Evolutionary conservation across 2,888 invertebrate species (phyloP).

Genomic region (Catocala nupta): DNA sequence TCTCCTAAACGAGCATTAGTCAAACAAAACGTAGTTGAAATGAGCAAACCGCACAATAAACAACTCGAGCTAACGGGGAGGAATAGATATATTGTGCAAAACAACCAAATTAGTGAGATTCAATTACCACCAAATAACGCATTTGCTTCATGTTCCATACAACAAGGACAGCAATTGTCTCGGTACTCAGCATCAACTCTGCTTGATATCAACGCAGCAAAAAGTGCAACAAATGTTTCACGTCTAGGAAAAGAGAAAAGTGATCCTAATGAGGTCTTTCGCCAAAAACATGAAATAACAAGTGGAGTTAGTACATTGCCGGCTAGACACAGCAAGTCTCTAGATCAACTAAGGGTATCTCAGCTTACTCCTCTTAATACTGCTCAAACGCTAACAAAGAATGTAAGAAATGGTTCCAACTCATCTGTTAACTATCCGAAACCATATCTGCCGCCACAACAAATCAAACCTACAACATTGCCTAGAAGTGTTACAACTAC

Average conservation of each 20-base stretch:
- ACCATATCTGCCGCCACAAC: conserved; percentile 76
- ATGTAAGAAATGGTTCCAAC: conserved; percentile 75
- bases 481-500: conserved; percentile 83
- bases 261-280: conserved; percentile 69
- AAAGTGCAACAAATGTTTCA: conserved; percentile 65
- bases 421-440: conserved; percentile 82
- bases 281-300: conserved; percentile 77
- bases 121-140: conserved; percentile 79
- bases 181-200: conserved; percentile 88
- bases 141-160: conserved; percentile 78
- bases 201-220: conserved; percentile 77
- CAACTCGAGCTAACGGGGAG: conserved; percentile 82
- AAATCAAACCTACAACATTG: conserved; percentile 81
- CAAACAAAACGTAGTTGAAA: conserved; percentile 80
- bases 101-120: conserved; percentile 85
- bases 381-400: conserved; percentile 72
- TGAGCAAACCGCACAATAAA: conserved; percentile 77
- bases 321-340: conserved; percentile 93
- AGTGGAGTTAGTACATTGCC: conserved; percentile 88
- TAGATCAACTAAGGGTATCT: conserved; percentile 91
- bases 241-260: conserved; percentile 69
- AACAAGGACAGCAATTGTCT: conserved; percentile 83
- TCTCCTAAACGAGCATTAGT: conserved; percentile 82
- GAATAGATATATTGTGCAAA: conserved; percentile 84
- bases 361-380: conserved; percentile 74